Conservation (phyloP, 2,888 invertebrate genomes). For the Lacanobia oleracea region DNA sequence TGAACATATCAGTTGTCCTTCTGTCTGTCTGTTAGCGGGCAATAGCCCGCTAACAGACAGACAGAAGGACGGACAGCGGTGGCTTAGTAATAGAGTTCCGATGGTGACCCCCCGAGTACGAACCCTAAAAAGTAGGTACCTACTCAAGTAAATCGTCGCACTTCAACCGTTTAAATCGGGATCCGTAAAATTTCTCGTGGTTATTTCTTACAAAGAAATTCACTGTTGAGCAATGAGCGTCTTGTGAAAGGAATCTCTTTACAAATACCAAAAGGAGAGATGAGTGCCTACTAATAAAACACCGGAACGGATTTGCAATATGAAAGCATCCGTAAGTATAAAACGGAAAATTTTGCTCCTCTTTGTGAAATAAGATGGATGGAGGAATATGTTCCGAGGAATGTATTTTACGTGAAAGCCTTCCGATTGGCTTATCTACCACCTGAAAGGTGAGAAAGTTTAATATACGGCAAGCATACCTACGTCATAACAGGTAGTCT, state of each 20-base stretch:
- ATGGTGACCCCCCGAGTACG: too few relatives aligned
- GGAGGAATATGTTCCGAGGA: slow-evolving; percentile 1
- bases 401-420: slow-evolving; percentile 12
- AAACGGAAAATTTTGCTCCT: not conserved
- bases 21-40: too few relatives aligned
- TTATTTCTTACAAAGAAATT: slow-evolving; percentile 5
- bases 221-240: not conserved
- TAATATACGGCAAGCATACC: too few relatives aligned
- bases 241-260: slow-evolving; percentile 11
- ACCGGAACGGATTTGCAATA: slow-evolving; percentile 26
- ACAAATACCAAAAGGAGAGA: not conserved
- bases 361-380: slow-evolving; percentile 29
- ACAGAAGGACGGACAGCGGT: too few relatives aligned
- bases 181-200: not conserved
- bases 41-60: too few relatives aligned
- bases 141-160: not conserved
- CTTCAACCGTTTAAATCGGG: not conserved
- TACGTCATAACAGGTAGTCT: too few relatives aligned
- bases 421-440: slow-evolving; percentile 6
- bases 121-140: too few relatives aligned
- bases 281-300: slow-evolving; percentile 8
- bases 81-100: too few relatives aligned
- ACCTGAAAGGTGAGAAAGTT: not conserved
- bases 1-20: too few relatives aligned
- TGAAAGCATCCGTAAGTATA: slow-evolving; percentile 15